Conservation (phyloP, 2,888 invertebrate genomes). For the Lissocephala sabroskyi region DNA sequence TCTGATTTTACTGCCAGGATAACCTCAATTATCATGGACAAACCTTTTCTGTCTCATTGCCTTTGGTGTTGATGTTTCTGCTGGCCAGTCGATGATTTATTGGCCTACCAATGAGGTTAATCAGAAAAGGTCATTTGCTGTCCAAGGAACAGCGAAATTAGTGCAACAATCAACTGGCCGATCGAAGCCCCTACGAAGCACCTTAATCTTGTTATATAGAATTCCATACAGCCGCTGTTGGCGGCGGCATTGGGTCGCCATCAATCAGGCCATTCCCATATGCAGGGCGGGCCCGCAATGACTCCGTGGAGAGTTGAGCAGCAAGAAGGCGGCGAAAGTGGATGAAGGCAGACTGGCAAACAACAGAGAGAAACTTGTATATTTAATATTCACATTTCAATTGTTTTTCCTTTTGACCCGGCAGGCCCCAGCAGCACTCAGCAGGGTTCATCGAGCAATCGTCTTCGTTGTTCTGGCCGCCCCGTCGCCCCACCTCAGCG, state of each 20-base stretch:
- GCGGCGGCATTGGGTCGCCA: too few species aligned
- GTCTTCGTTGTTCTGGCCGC: neutral
- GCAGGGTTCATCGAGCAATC: neutral
- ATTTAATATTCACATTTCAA: slow-evolving; percentile 62
- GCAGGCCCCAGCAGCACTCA: neutral
- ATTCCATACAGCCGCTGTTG: neutral
- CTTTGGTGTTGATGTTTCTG: too few species aligned
- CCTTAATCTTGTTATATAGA: too few species aligned
- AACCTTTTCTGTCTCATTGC: too few species aligned
- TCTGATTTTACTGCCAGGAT: too few species aligned
- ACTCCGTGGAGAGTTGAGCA: slow-evolving; percentile 44
- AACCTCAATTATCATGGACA: too few species aligned
- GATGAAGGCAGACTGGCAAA: neutral
- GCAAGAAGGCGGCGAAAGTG: neutral
- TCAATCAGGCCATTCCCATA: neutral
- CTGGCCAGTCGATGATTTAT: too few species aligned
- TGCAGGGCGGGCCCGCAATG: slow-evolving; percentile 34
- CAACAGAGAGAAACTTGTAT: slow-evolving; percentile 25
- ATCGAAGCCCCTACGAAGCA: too few species aligned
- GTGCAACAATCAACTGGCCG: too few species aligned
- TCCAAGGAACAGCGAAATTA: too few species aligned
- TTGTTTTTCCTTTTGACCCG: slow-evolving; percentile 34
- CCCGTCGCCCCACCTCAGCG: slow-evolving; percentile 13
- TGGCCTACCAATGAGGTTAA: too few species aligned
- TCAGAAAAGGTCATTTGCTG: too few species aligned